Base-by-base conservation (phyloP, 2,888 invertebrate species). In the Adelognathus sp. region DNA sequence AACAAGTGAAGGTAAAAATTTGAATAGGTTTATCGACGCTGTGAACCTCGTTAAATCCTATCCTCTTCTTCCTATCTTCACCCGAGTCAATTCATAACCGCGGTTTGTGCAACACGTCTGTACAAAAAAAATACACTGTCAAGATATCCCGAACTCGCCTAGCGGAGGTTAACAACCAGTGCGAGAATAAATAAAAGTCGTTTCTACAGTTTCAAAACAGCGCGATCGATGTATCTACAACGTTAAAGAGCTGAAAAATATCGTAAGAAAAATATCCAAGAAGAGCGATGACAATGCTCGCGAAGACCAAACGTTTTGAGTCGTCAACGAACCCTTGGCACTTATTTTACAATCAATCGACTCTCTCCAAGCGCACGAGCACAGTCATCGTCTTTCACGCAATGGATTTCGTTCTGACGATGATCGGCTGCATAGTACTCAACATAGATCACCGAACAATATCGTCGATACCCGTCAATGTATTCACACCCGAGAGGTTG, bases 391-490 rank as follows among this genome's bases (percentile, higher is more conserved):
- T 76, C 14, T 41, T 63, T n/a, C 69, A 50, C 21, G 81, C 58
- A 5, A 79, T 81, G 66, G 58, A 82, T 21, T 44, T 84, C 3
- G 75, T 81, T 16, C 41, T 81, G n/a, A 80, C 73, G n/a, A 74
- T 84, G 58, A 69, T 82, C 27, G 64, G 75, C 16, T 83, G 79
- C 50, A 78, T 81, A 29, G 16, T 75, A 1, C 29, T 81, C 3
- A 75, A 81, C 36, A 58, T 76, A 41, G 81, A 83, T 52, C 76
- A 81, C 29, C 71, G 56, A 54, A 36, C 58, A n/a, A 66, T 7
- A 56, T 1, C 29, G 33, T 21, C 58, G 64, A 21, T 79, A n/a
- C n/a, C 70, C 61, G 52, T 50, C 16, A 60, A 79, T 1, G 9
- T 71, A 0, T 75, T 76, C 11, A 66, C 36, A n/a, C 64, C 54